Conservation (phyloP, 2,797 vertebrate species). For the Phylloscopus collybita region DNA sequence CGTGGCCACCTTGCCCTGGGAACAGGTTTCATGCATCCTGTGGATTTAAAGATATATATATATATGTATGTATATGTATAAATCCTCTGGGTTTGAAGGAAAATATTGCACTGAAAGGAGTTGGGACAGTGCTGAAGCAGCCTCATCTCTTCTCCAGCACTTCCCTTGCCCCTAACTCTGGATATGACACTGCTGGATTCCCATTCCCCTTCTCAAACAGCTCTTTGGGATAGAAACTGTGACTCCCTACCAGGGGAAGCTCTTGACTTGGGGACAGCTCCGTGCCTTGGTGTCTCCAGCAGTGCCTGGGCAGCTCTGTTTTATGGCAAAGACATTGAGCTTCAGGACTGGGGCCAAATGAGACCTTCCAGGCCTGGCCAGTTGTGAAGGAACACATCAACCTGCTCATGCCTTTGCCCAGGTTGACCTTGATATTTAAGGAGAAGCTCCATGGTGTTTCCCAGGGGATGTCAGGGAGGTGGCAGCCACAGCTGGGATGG, state of each 20-base stretch:
- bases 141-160: background rate
- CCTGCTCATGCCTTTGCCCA: background rate
- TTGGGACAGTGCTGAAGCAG: fast-evolving
- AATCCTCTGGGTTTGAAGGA: background rate
- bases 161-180: background rate
- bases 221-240: background rate
- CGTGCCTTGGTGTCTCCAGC: background rate
- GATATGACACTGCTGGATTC: background rate
- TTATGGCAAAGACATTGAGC: background rate
- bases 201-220: background rate
- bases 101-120: background rate
- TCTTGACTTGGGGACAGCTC: background rate
- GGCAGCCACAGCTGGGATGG: background rate
- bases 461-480: background rate
- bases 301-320: background rate
- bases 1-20: fast-evolving
- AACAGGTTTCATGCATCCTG: background rate
- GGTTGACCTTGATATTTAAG: fast-evolving
- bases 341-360: background rate
- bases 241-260: background rate
- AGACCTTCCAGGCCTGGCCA: background rate
- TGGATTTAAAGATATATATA: background rate
- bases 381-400: fast-evolving
- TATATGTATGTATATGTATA: fast-evolving
- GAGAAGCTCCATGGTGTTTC: background rate